Evolutionary conservation across 35 echinoderm and acorn worm genomes (phyloP).

Genomic region (Lytechinus variegatus): DNA sequence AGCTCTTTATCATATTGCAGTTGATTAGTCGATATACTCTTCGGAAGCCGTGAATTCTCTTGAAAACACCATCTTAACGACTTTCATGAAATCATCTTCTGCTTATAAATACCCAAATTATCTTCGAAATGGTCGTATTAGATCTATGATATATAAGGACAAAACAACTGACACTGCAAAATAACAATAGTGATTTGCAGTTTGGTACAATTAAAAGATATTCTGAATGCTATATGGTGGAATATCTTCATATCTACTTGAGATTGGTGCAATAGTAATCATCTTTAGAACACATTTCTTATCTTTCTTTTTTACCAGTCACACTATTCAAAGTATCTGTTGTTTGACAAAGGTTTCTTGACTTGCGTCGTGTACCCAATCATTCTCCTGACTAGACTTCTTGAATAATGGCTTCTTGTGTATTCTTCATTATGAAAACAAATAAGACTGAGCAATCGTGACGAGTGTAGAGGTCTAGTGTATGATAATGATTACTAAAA

Average conservation of each 20-base stretch:
- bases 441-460: not conserved
- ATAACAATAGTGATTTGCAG: too few relatives aligned
- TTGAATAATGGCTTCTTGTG: constrained; percentile 6
- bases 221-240: not conserved
- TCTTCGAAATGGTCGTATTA: too few relatives aligned
- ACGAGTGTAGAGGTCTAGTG: not conserved
- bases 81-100: too few relatives aligned
- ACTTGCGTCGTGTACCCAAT: not conserved
- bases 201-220: too few relatives aligned
- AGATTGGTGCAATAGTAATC: not conserved
- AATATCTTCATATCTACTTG: not conserved
- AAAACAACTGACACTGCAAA: too few relatives aligned
- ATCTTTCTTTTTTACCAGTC: not conserved
- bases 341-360: not conserved
- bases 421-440: not conserved
- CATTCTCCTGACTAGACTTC: not conserved
- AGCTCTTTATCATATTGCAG: too few relatives aligned
- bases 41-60: too few relatives aligned
- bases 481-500: not conserved
- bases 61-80: too few relatives aligned
- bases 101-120: too few relatives aligned
- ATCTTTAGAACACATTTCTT: not conserved
- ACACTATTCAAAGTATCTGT: too few relatives aligned
- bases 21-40: too few relatives aligned
- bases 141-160: too few relatives aligned